phyloP scores from a whole-genome alignment of 1,140 invertebrate genomes.

The Lordiphosa stackelbergi region DNA sequence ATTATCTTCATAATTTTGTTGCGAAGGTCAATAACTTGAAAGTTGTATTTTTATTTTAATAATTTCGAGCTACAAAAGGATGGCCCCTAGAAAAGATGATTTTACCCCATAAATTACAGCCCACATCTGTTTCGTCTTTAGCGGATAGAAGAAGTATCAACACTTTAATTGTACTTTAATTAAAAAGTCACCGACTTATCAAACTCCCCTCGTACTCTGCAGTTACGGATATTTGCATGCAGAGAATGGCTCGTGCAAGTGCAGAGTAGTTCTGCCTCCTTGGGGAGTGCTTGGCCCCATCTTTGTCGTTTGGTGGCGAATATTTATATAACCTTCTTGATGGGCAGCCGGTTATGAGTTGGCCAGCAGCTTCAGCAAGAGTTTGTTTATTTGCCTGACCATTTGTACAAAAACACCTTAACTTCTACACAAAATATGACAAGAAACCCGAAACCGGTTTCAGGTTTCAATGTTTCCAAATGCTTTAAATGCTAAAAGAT shows the following conservation, averaged over 20 bases:
- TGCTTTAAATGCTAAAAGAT: slow-evolving; percentile 69
- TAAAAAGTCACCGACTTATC: no score
- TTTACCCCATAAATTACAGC: no score
- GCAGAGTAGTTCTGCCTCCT: slow-evolving; percentile 12
- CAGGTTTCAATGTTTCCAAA: slow-evolving; percentile 32
- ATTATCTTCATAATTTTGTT: no score
- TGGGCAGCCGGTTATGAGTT: slow-evolving; percentile 43
- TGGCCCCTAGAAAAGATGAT: no score
- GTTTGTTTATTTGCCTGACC: slow-evolving; percentile 63
- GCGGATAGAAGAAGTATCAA: no score
- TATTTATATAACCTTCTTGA: slow-evolving; percentile 40
- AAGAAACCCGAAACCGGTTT: slow-evolving; percentile 62
- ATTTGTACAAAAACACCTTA: slow-evolving; percentile 55
- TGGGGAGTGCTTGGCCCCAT: slow-evolving; percentile 22
- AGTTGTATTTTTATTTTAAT: no score
- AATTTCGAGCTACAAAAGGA: no score
- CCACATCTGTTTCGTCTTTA: no score
- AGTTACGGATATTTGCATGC: no score
- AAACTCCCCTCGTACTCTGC: no score
- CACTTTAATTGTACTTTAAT: no score
- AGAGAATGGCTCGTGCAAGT: background rate
- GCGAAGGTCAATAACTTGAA: no score
- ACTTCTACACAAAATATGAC: slow-evolving; percentile 55
- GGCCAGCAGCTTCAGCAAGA: slow-evolving; percentile 45
- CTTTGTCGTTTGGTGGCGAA: background rate